A percentile compares a stretch with the other conserved stretches of the same genome.
These are phyloP conservation scores for Zygogramma bicolorata DNA, from an alignment of 2,888 invertebrate species.

Conservation along the genomic window DNA sequence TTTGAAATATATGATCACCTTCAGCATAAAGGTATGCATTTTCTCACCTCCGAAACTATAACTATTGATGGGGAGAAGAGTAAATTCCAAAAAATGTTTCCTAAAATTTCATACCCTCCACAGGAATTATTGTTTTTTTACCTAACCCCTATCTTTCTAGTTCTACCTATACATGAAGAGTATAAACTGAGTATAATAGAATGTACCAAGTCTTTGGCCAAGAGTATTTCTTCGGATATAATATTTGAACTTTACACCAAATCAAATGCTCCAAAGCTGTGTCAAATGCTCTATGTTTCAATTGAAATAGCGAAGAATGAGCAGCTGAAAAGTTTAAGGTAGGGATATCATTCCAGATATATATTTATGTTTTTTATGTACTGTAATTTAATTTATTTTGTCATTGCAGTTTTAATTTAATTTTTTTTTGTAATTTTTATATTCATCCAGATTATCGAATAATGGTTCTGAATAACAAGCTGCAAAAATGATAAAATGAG, in stretches of 20 bases:
- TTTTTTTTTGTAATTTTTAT: no score
- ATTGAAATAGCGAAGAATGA: constrained; percentile 77
- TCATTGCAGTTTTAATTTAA: no score
- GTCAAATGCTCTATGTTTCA: constrained; percentile 75
- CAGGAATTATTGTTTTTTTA: no score
- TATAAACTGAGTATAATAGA: constrained; percentile 72
- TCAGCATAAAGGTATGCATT: constrained; percentile 66
- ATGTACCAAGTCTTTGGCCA: constrained; percentile 69
- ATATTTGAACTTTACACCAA: constrained; percentile 71
- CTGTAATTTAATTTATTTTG: no score
- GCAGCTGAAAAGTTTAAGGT: constrained; percentile 75
- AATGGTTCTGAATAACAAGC: no score
- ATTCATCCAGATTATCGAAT: no score
- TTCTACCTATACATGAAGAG: constrained; percentile 73
- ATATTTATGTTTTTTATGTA: no score
- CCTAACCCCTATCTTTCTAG: constrained; percentile 61
- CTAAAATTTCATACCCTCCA: no score
- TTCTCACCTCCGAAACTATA: not conserved
- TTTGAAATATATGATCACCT: constrained; percentile 71
- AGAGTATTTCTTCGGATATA: constrained; percentile 68
- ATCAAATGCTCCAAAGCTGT: constrained; percentile 72
- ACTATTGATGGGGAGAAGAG: no score
- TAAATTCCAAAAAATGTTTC: no score
- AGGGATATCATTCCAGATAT: constrained; percentile 51
- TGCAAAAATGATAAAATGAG: no score